Base-by-base conservation (phyloP, 2,113 vertebrate genomes). In the Lynx canadensis region DNA sequence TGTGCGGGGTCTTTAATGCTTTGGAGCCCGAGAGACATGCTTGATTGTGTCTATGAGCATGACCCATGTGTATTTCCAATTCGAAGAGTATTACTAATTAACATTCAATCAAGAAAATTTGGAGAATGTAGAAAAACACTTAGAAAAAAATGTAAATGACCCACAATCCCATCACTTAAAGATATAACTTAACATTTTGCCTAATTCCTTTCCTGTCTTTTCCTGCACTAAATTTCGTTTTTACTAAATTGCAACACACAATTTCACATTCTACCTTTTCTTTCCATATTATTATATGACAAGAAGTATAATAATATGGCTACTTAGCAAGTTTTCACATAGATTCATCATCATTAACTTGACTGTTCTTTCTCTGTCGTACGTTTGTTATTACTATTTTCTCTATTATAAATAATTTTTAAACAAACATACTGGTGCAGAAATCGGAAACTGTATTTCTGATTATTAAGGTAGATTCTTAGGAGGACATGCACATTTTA, bases 361-460 rank as follows among this genome's bases (percentile, higher is more conserved):
- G n/a, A 87, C 31, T 1, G 2, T 71, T 74, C 14, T 88, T 45
- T 14, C 10, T 48, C 63, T 81, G 4, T 38, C 36, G 6, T 38
- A 27, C 5, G 15, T 57, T 92, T 74, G 29, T 82, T 69, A 66
- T 48, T 78, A 79, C 16, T 27, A 66, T 41, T 79, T 78, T 60
- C 73, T 36, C 94, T 74, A 25, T 57, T 45, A 50, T 41, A 86
- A 81, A 41, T 66, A 55, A 36, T 82, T 93, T 52, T 65, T 50
- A 23, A 31, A 66, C 23, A 57, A 71, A 29, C 27, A 16, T 41
- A 84, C 41, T 60, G 86, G 73, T 85, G 27, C 74, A 90, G 89
- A 92, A 85, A 65, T 21, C 12, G 41, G 48, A 25, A 33, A 15
- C 23, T 10, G 5, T 21, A 9, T 57, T 27, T 74, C 48, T 45